Base-by-base conservation (phyloP, 2,113 vertebrate genomes). In the Acrocephalus arundinaceus region DNA sequence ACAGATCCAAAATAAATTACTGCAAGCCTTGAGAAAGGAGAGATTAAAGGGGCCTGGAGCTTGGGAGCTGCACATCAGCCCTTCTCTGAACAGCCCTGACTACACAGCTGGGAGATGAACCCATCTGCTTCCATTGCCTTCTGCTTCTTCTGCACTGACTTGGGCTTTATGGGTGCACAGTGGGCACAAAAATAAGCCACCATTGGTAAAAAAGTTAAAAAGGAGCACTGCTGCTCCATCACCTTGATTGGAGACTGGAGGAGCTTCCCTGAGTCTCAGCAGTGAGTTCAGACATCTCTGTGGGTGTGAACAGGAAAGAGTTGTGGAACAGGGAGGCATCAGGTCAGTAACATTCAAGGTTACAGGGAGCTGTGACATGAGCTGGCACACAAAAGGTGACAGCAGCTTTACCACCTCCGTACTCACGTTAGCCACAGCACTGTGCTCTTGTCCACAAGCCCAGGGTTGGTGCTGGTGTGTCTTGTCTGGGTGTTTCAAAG, bases 371-470 rank as follows among this genome's bases (percentile, higher is more conserved):
- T 72, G 46, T 15, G 79, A n/a, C 48, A 6, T 5, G 27, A 78
- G 52, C 62, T 55, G 43, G 62, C 3, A 8, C 31, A 11, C 0
- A 0, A 24, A 16, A 48, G 59, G 35, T 9, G 85, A 35, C 45
- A 59, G 30, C 45, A 91, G 54, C 67, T 65, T 66, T 83, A 3
- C 24, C 41, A 59, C 39, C 49, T 57, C 45, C 0, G 0, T 16
- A 1, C 9, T 41, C 16, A 6, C 0, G 0, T 13, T 6, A 22
- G 33, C 58, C 73, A 91, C 77, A 43, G 37, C 3, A 1, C 23
- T 11, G 49, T 2, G 9, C 0, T 61, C 30, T 1, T 51, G 35
- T 35, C n/a, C 28, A 0, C 13, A 20, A 51, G 28, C 59, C 25
- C 49, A 13, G 3, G 55, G 16, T 11, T 27, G 55, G 51, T 39